Conservation (phyloP, 2,797 vertebrate genomes). For the Pangasius krempfi region DNA sequence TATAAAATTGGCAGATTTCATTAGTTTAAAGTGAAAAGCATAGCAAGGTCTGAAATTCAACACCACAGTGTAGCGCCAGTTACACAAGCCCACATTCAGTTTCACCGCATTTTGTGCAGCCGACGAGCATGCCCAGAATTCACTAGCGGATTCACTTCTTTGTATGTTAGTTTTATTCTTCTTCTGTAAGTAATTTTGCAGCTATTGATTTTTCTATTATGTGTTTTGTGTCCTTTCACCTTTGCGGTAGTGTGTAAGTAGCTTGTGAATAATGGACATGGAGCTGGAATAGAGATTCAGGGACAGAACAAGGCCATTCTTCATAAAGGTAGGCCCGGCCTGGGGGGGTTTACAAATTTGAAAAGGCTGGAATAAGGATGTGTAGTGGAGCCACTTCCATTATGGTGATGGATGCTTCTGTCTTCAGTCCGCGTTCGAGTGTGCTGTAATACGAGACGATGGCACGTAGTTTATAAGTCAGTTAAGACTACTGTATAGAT, state of each 20-base stretch:
- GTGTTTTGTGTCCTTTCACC: constrained; percentile 21
- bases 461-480: constrained; percentile 1
- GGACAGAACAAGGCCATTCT: constrained; percentile 56
- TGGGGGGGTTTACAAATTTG: constrained; percentile 52
- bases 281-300: constrained; percentile 49
- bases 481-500: neutral
- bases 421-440: neutral
- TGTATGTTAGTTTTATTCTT: constrained; percentile 16
- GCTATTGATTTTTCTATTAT: constrained; percentile 42
- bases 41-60: neutral
- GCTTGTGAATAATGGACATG: constrained; percentile 52
- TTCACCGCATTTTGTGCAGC: neutral
- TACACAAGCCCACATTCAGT: constrained; percentile 29
- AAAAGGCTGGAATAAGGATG: constrained; percentile 59
- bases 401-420: constrained; percentile 49
- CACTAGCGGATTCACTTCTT: constrained; percentile 11
- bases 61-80: neutral
- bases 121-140: neutral
- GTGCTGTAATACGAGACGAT: constrained; percentile 26
- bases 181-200: constrained; percentile 32
- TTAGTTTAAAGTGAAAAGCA: neutral
- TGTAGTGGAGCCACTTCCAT: constrained; percentile 60
- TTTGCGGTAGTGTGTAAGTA: constrained; percentile 36
- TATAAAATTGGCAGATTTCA: neutral
- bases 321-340: constrained; percentile 47